Evolutionary conservation across 2,888 invertebrate species (phyloP), one percentile per base, ranked within the genome.

Genomic region (Agonopterix arenella): DNA sequence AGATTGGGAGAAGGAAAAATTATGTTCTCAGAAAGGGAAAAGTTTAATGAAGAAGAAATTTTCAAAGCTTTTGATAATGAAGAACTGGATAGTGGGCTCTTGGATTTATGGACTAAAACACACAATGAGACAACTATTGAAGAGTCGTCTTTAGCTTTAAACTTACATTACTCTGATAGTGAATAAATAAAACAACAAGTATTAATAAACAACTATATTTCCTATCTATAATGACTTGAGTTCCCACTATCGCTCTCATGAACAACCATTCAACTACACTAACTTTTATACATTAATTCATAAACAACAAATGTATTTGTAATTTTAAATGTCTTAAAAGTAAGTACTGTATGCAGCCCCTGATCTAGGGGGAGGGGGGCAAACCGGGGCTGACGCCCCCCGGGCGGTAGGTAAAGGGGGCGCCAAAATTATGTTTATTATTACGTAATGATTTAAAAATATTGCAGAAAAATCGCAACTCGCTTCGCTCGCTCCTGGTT

Each of bases 171-270:
- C 46, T 58, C 48, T 45, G 57, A 58, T 11, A 53, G 50, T 13
- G 53, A 46, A 47, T 45, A 60, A 76, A 73, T 76, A 67, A 80
- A 80, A 80, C 61, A 46, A 44, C 53, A 53, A 63, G 65, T 66
- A 59, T 62, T 66, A 61, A 68, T 75, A 79, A 80, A 78, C 76
- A 75, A 73, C 80, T 84, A 79, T 85, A 83, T 78, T 84, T 76
- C 71, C 80, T 84, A 80, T 68, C 74, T 83, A 81, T 66, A 65
- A 71, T 77, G 76, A 80, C 76, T 73, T 68, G 64, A 69, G 66
- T 66, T 68, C 75, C 28, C 66, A 62, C 59, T 57, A 62, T 55
- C 62, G 64, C 56, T 61, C 63, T 66, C 63, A 28, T 28, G 28
- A 28, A 66, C 64, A 68, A 44, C 3, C 48, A 11, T 37, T 50